phyloP scores from a whole-genome alignment of 2,113 vertebrate species.

The Phalacrocorax pelagicus region DNA sequence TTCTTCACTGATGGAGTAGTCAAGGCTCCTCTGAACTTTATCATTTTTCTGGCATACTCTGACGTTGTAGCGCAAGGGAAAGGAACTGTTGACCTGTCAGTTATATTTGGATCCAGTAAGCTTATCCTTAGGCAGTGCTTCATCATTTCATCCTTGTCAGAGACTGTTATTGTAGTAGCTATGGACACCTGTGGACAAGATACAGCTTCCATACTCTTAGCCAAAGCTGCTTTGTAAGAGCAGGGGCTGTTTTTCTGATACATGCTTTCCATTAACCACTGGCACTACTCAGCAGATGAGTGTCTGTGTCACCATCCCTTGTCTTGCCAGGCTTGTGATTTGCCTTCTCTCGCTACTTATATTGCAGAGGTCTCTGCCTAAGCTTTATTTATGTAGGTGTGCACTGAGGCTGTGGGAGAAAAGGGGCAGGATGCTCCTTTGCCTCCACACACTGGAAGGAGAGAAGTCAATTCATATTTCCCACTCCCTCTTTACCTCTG shows the following conservation, averaged over 20 bases:
- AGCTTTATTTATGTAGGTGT: not conserved
- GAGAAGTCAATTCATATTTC: not conserved
- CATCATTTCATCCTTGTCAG: not conserved
- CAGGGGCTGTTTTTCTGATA: not conserved
- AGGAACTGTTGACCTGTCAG: not conserved
- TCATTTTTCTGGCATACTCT: not conserved
- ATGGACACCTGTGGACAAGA: not conserved
- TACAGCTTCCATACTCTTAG: not conserved
- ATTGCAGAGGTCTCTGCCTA: not conserved
- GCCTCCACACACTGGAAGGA: not conserved
- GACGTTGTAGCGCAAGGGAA: not conserved
- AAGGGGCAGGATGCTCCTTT: not conserved
- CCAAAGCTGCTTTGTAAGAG: not conserved
- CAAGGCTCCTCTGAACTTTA: not conserved
- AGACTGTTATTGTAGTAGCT: not conserved
- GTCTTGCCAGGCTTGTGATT: not conserved
- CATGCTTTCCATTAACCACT: not conserved
- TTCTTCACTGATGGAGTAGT: not conserved
- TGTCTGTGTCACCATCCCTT: not conserved
- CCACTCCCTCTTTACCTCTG: not conserved
- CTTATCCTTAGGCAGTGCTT: slow-evolving; percentile 25
- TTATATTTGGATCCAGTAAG: not conserved
- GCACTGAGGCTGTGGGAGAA: not conserved
- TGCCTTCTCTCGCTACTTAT: not conserved
- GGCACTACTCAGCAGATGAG: not conserved